phyloP scores from a whole-genome alignment of 2,797 vertebrate genomes.

The Hirundo rustica region DNA sequence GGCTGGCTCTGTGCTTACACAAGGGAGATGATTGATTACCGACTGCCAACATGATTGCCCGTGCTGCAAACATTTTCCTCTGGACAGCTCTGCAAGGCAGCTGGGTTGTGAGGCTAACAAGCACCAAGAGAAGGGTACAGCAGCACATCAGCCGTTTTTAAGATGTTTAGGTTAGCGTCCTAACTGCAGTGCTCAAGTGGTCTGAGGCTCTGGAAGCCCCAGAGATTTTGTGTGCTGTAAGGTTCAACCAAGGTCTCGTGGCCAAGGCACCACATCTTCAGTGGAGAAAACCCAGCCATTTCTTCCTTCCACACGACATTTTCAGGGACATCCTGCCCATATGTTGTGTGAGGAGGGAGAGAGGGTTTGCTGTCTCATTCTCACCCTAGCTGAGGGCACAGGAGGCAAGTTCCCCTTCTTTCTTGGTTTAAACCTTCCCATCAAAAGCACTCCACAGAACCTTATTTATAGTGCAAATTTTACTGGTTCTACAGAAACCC shows the following conservation, averaged over 20 bases:
- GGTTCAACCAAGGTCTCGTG: accelerated
- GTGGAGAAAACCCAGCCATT: accelerated
- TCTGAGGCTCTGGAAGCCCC: not conserved
- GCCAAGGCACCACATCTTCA: not conserved
- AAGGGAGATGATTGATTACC: slow-evolving; percentile 33
- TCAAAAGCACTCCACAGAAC: not conserved
- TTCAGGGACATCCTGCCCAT: not conserved
- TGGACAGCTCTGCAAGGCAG: not conserved
- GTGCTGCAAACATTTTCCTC: not conserved
- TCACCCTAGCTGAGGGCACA: not conserved
- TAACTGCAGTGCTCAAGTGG: not conserved
- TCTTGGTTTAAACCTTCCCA: not conserved
- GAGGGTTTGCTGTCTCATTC: not conserved
- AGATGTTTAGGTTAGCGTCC: not conserved
- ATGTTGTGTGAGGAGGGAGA: not conserved
- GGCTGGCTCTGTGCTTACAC: not conserved
- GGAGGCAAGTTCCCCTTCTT: not conserved
- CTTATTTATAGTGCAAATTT: not conserved
- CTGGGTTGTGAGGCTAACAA: not conserved
- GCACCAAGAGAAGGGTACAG: not conserved
- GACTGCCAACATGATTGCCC: slow-evolving; percentile 4
- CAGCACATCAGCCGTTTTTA: not conserved
- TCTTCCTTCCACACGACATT: not conserved
- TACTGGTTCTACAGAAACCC: not conserved
- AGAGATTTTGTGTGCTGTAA: not conserved